Evolutionary conservation across 2,797 vertebrate genomes (phyloP).

Genomic region (Anolis apletophallus): DNA sequence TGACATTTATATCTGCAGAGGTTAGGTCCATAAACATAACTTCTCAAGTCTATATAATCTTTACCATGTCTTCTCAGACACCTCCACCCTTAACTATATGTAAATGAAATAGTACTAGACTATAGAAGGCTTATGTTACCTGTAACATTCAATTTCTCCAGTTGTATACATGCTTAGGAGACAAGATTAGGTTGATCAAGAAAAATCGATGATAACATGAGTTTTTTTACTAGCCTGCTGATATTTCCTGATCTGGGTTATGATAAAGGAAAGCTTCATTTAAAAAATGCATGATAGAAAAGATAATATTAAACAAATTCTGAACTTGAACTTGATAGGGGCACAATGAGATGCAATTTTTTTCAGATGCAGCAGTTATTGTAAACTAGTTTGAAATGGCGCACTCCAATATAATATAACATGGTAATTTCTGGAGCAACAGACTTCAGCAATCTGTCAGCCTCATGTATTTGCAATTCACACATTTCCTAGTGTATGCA

Average conservation of each 20-base stretch:
- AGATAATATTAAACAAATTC: neutral
- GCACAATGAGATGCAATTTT: slow-evolving; percentile 6
- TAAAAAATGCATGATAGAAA: neutral
- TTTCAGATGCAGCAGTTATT: slow-evolving; percentile 15
- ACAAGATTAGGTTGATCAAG: slow-evolving; percentile 12
- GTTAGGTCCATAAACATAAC: slow-evolving; percentile 30
- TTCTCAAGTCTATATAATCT: slow-evolving; percentile 13
- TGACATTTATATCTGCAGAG: slow-evolving; percentile 36
- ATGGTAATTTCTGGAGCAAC: slow-evolving; percentile 26
- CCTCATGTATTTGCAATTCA: slow-evolving; percentile 13
- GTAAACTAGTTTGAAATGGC: slow-evolving; percentile 27
- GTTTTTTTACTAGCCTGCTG: neutral
- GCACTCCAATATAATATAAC: neutral
- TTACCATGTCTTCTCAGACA: neutral
- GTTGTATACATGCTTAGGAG: slow-evolving; percentile 11
- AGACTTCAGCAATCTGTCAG: slow-evolving; percentile 16
- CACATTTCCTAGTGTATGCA: neutral
- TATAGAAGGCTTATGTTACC: neutral
- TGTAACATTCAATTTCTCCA: slow-evolving; percentile 1
- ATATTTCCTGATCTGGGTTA: neutral
- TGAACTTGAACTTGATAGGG: neutral
- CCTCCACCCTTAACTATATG: neutral
- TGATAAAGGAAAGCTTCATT: neutral
- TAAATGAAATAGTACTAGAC: slow-evolving; percentile 9
- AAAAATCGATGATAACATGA: neutral